phyloP scores from a whole-genome alignment of 1,140 invertebrate genomes.

The Sminthurinus signatus region DNA sequence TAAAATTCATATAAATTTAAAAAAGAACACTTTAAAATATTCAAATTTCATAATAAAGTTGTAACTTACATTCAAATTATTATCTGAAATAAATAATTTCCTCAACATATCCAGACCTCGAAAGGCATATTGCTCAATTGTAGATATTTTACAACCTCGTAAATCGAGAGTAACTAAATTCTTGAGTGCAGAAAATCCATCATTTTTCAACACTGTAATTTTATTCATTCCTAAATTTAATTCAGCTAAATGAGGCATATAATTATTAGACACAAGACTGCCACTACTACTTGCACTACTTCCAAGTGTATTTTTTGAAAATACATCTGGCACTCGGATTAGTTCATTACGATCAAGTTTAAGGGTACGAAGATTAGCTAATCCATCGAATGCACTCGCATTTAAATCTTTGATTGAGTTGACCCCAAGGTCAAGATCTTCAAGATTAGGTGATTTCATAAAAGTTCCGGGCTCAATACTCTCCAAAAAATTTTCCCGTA shows the following conservation, averaged over 20 bases:
- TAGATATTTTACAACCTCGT: conserved; percentile 66
- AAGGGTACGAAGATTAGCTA: conserved; percentile 65
- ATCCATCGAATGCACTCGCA: conserved; percentile 66
- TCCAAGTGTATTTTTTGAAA: conserved; percentile 23
- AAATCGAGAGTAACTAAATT: conserved; percentile 68
- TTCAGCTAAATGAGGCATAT: conserved; percentile 58
- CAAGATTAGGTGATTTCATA: conserved; percentile 62
- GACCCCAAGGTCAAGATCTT: conserved; percentile 77
- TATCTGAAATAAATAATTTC: conserved; percentile 68
- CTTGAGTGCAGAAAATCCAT: conserved; percentile 66
- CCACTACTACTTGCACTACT: conserved; percentile 63
- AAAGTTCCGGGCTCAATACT: conserved; percentile 69
- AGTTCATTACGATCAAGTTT: conserved; percentile 80
- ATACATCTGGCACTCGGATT: conserved; percentile 56
- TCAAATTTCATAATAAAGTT: no score
- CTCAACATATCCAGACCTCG: conserved; percentile 59
- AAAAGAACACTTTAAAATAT: no score
- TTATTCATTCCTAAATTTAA: conserved; percentile 75
- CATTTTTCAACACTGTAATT: conserved; percentile 63
- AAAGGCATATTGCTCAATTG: conserved; percentile 67
- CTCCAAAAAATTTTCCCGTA: conserved; percentile 74
- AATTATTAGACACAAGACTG: conserved; percentile 44
- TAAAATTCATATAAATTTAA: no score
- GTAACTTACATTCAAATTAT: conserved; percentile 61
- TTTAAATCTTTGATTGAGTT: conserved; percentile 77